Evolutionary conservation across 2,797 vertebrate genomes (phyloP).

Genomic region (Threskiornis aethiopicus): DNA sequence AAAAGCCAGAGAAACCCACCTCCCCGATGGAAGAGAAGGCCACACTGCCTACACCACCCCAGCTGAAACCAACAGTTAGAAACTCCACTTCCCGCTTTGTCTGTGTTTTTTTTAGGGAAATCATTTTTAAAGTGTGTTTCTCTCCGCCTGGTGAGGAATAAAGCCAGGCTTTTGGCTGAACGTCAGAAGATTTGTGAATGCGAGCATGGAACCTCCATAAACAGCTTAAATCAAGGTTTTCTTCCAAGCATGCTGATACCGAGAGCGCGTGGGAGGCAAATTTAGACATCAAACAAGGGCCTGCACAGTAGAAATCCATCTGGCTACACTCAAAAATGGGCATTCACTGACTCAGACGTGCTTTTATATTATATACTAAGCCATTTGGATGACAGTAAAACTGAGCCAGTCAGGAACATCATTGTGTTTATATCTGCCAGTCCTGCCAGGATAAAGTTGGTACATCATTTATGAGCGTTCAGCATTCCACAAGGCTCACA

Average conservation of each 20-base stretch:
- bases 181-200: neutral
- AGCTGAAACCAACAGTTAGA: neutral
- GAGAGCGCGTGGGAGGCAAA: slow-evolving; percentile 27
- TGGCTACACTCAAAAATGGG: slow-evolving; percentile 60
- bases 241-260: slow-evolving; percentile 37
- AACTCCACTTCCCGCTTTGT: neutral
- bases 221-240: slow-evolving; percentile 53
- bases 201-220: neutral
- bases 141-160: neutral
- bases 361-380: slow-evolving; percentile 46
- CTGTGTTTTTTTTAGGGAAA: neutral
- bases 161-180: slow-evolving; percentile 30
- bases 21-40: neutral
- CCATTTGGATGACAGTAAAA: slow-evolving; percentile 59
- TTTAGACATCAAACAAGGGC: slow-evolving; percentile 55
- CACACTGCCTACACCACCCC: neutral
- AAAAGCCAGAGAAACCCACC: neutral
- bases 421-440: slow-evolving; percentile 42
- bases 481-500: slow-evolving; percentile 52
- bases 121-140: neutral
- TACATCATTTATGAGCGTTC: slow-evolving; percentile 52
- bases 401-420: slow-evolving; percentile 46
- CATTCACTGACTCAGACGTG: slow-evolving; percentile 34
- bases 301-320: slow-evolving; percentile 61
- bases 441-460: slow-evolving; percentile 60